Conservation (phyloP, 1,140 invertebrate genomes). For the Pseudomyrmex cubaensis region DNA sequence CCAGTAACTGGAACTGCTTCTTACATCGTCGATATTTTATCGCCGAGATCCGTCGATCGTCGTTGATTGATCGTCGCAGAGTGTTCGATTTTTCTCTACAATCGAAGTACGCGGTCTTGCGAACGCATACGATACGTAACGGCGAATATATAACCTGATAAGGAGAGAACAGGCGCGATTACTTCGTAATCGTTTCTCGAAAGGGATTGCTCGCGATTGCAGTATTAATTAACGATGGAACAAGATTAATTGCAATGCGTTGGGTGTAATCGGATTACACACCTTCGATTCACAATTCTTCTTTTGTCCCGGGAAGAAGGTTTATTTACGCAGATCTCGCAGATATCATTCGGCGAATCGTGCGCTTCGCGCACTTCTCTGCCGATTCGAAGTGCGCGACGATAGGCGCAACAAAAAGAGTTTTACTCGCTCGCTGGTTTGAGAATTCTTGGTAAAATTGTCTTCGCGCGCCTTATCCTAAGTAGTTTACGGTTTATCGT, state of each 20-base stretch:
- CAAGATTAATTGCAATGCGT: not conserved
- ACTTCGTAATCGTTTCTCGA: conserved; percentile 39
- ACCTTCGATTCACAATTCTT: conserved; percentile 8
- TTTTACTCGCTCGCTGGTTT: too few relatives aligned
- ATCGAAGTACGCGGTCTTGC: not conserved
- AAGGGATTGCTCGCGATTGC: conserved; percentile 5
- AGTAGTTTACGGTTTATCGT: conserved; percentile 15
- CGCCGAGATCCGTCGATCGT: conserved; percentile 9
- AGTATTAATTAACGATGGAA: conserved; percentile 58
- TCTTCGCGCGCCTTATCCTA: not conserved
- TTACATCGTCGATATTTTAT: conserved; percentile 2
- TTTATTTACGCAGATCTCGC: not conserved
- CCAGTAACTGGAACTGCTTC: not conserved
- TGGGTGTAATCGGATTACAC: not conserved
- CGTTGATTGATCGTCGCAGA: not conserved
- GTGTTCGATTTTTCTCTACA: not conserved
- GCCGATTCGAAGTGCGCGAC: conserved; percentile 11
- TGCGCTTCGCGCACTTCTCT: not conserved
- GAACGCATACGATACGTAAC: conserved; percentile 29
- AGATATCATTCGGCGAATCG: conserved; percentile 27
- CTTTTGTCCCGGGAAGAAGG: conserved; percentile 6
- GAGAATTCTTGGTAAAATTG: too few relatives aligned
- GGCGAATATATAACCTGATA: conserved; percentile 45
- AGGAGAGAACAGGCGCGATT: not conserved
- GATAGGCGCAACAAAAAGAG: conserved; percentile 25